Conservation (phyloP, 2,113 vertebrate genomes). For the Chaetodon auriga region DNA sequence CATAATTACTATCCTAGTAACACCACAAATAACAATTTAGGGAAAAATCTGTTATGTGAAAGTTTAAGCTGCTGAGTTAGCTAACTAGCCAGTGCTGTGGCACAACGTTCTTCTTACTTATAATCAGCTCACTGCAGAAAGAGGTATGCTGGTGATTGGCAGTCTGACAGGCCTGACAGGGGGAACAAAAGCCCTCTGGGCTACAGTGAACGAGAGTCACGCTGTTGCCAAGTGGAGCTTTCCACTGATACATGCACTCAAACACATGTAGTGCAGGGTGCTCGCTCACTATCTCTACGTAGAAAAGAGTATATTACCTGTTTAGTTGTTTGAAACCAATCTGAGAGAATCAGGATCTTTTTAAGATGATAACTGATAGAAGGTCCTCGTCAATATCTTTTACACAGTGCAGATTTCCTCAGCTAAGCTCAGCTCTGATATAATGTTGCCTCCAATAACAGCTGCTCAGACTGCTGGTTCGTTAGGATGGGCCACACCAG, state of each 20-base stretch:
- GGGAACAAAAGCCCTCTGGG: constrained; percentile 16
- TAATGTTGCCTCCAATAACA: constrained; percentile 4
- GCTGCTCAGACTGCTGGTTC: neutral
- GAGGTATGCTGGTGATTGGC: constrained; percentile 51
- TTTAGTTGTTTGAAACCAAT: neutral
- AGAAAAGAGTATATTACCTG: neutral
- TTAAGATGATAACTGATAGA: neutral
- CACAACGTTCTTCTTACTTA: neutral
- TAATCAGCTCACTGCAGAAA: constrained; percentile 35
- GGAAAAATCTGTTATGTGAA: constrained; percentile 1
- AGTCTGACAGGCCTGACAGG: constrained; percentile 47
- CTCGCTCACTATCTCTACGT: neutral
- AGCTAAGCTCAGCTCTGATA: neutral
- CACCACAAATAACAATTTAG: constrained; percentile 37
- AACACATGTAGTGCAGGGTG: constrained; percentile 1
- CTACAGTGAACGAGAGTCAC: constrained; percentile 16
- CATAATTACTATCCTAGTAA: constrained; percentile 36
- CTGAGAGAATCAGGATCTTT: neutral
- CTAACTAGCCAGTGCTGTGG: neutral
- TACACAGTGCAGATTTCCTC: neutral
- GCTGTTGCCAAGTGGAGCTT: constrained; percentile 12
- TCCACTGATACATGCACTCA: constrained; percentile 8
- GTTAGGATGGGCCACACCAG: neutral
- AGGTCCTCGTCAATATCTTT: neutral
- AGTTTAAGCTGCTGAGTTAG: constrained; percentile 1